These are phyloP conservation scores for Andricus curvator DNA, from an alignment of 2,888 invertebrate genomes.

Conservation along the genomic window DNA sequence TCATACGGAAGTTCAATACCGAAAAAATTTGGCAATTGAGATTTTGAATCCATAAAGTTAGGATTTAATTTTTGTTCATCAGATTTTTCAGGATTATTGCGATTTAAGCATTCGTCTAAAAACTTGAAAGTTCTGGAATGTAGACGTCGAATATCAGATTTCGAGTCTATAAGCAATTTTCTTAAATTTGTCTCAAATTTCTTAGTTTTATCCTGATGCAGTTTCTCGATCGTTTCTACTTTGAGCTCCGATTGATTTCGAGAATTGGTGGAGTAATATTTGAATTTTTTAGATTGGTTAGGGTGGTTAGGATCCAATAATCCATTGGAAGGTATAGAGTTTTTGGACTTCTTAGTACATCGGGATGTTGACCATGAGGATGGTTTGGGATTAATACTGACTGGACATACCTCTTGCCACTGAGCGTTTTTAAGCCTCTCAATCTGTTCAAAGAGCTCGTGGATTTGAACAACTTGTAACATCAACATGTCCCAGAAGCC, in stretches of 20 bases:
- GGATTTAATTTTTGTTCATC: neutral
- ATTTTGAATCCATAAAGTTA: neutral
- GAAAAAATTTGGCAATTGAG: neutral
- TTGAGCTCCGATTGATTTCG: conserved; percentile 3
- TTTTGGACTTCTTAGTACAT: conserved; percentile 27
- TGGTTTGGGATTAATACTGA: conserved; percentile 42
- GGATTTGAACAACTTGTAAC: conserved; percentile 92
- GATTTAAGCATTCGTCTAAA: neutral
- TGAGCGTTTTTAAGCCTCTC: conserved; percentile 82
- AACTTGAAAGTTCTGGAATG: neutral
- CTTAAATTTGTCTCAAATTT: conserved; percentile 2
- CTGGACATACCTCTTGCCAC: conserved; percentile 83
- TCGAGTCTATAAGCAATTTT: neutral
- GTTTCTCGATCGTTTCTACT: neutral
- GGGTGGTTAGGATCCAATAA: neutral
- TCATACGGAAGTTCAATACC: neutral
- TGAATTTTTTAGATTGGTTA: neutral
- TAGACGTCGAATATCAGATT: neutral
- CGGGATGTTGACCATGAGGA: conserved; percentile 30
- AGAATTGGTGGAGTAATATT: neutral
- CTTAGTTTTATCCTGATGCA: neutral
- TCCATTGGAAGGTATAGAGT: neutral
- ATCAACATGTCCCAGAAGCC: conserved; percentile 99
- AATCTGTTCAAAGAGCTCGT: conserved; percentile 87
- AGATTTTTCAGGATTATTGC: neutral